Evolutionary conservation across 1,140 invertebrate genomes (phyloP).

Genomic region (Lucilia cuprina): DNA sequence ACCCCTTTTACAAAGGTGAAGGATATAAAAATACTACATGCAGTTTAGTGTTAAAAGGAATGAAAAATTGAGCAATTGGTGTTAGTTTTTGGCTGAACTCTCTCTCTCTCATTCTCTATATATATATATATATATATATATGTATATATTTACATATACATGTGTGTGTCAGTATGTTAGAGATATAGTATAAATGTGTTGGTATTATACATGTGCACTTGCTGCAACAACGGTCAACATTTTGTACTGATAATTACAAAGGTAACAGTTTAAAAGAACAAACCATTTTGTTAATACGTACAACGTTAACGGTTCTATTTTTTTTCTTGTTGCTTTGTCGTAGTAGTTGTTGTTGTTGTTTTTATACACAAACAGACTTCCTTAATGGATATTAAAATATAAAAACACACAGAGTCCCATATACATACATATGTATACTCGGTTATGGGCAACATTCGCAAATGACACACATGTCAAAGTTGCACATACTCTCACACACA

Average conservation of each 20-base stretch:
- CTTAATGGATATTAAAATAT: constrained; percentile 13
- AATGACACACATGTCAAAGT: too few relatives aligned
- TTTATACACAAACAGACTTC: not conserved
- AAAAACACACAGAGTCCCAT: not conserved
- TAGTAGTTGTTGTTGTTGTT: not conserved
- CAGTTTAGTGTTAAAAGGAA: too few relatives aligned
- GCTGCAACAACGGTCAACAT: constrained; percentile 9
- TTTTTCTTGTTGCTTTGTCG: not conserved
- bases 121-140: too few relatives aligned
- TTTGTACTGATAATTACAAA: constrained; percentile 18
- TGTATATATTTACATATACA: too few relatives aligned
- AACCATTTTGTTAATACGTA: constrained; percentile 28
- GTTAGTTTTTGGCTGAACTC: too few relatives aligned
- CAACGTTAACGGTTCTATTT: constrained; percentile 20
- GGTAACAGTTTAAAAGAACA: constrained; percentile 25
- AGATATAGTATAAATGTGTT: too few relatives aligned
- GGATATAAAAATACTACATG: too few relatives aligned
- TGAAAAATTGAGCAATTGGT: too few relatives aligned
- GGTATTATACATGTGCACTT: not conserved
- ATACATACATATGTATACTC: not conserved
- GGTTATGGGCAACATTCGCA: too few relatives aligned
- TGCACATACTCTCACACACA: constrained; percentile 1
- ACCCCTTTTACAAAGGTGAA: too few relatives aligned
- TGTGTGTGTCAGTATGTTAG: too few relatives aligned
- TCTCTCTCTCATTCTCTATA: too few relatives aligned